Percentiles rank a stretch among this genome's conserved stretches.
phyloP scores from a whole-genome alignment of 2,113 vertebrate genomes.

The Zosterops japonicus region DNA sequence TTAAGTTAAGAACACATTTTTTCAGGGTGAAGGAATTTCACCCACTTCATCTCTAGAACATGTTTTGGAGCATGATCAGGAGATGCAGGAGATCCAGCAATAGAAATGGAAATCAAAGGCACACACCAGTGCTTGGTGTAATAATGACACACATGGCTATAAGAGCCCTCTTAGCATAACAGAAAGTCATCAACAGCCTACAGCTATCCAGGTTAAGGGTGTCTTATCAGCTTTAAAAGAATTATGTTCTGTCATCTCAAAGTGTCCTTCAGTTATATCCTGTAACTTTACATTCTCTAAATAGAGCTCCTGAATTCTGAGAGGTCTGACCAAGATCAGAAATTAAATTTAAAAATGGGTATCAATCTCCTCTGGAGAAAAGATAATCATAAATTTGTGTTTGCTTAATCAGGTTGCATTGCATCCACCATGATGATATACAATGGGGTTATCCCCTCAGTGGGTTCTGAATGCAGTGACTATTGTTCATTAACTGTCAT shows the following conservation, averaged over 20 bases:
- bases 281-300: not conserved
- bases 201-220: not conserved
- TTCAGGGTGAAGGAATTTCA: not conserved
- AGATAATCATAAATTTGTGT: not conserved
- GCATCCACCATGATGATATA: not conserved
- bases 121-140: not conserved
- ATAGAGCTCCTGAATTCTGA: not conserved
- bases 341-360: not conserved
- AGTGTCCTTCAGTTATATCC: not conserved
- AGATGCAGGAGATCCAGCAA: not conserved
- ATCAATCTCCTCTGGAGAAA: not conserved
- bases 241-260: not conserved
- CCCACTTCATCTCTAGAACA: not conserved
- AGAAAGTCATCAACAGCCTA: not conserved
- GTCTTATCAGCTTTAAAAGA: not conserved
- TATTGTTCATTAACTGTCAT: not conserved
- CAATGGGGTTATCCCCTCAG: not conserved
- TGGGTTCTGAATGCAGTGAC: not conserved
- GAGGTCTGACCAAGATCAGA: not conserved
- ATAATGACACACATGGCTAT: not conserved
- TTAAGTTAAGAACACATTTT: not conserved
- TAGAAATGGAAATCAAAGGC: not conserved
- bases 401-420: not conserved
- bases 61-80: not conserved
- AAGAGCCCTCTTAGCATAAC: not conserved